Evolutionary conservation across 2,113 vertebrate species (phyloP).

Genomic region (Dasyprocta punctata): DNA sequence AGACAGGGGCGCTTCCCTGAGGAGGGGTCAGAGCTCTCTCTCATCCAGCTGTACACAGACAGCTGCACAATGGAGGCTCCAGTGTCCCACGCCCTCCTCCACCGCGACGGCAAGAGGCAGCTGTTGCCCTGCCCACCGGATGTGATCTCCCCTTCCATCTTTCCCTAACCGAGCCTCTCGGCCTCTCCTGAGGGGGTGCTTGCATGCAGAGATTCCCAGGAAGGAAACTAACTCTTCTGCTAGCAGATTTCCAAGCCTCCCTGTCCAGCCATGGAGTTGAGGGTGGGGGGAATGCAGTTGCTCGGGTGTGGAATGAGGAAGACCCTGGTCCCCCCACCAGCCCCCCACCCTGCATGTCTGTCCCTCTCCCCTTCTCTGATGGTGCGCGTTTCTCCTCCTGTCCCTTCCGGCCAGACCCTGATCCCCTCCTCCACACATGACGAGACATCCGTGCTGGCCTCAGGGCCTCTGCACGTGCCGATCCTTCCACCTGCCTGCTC

Average conservation of each 20-base stretch:
- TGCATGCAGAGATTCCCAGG: not conserved
- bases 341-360: not conserved
- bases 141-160: no score
- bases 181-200: not conserved
- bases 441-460: not conserved
- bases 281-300: not conserved
- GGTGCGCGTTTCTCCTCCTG: not conserved
- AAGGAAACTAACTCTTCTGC: not conserved
- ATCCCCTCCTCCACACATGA: not conserved
- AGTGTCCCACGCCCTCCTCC: fast-evolving
- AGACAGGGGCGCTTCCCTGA: not conserved
- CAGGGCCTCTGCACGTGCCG: not conserved
- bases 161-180: not conserved
- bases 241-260: not conserved
- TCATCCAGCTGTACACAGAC: not conserved
- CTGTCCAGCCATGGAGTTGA: not conserved
- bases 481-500: no score
- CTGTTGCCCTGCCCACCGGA: not conserved
- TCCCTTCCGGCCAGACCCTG: not conserved
- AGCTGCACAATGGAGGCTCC: not conserved
- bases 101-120: not conserved
- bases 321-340: not conserved
- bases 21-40: not conserved
- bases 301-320: not conserved
- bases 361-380: not conserved